Percentiles rank a stretch among this genome's conserved stretches.
Evolutionary conservation across 1,140 invertebrate species (phyloP).

Genomic region (Harpegnathos saltator): DNA sequence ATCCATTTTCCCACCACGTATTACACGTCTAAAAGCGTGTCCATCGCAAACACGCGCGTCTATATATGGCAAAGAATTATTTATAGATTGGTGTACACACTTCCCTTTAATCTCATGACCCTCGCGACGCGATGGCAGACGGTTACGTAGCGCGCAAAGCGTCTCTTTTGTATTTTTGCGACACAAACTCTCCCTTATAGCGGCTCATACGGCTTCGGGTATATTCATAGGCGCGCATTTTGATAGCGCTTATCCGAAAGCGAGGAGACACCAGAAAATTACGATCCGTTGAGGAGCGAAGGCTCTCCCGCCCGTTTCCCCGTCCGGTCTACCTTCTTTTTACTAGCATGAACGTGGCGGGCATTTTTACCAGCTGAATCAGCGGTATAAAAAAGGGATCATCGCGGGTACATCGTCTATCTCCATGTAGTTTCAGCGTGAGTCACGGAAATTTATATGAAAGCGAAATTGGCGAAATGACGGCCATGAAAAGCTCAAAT

Average conservation of each 20-base stretch:
- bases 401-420: conserved; percentile 25
- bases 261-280: conserved; percentile 11
- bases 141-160: too few species aligned
- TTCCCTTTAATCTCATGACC: not conserved
- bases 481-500: conserved; percentile 28
- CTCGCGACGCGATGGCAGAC: too few species aligned
- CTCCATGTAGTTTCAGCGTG: conserved; percentile 16
- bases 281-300: not conserved
- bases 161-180: too few species aligned
- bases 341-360: not conserved
- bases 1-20: not conserved
- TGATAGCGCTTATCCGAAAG: conserved; percentile 18
- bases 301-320: not conserved
- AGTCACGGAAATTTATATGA: conserved; percentile 17
- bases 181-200: too few species aligned
- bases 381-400: conserved; percentile 20
- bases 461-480: conserved; percentile 24
- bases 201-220: too few species aligned
- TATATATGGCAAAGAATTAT: not conserved
- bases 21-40: not conserved
- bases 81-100: not conserved
- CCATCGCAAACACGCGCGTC: too few species aligned
- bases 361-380: not conserved
- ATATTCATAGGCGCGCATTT: too few species aligned
- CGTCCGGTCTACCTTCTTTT: too few species aligned